Evolutionary conservation across 2,888 invertebrate genomes (phyloP).

Genomic region (Lymantria monacha): DNA sequence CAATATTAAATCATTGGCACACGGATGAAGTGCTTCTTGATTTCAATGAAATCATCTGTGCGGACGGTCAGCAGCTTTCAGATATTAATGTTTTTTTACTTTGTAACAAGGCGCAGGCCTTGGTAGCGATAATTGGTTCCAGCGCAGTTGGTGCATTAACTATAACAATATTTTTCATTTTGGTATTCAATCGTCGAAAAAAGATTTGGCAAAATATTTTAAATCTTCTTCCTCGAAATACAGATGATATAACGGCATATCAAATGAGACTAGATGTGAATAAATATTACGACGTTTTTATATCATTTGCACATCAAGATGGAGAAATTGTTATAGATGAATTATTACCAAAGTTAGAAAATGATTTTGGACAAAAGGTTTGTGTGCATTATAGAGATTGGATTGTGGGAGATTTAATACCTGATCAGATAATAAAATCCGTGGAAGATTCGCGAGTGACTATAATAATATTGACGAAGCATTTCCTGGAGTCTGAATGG

Average conservation of each 20-base stretch:
- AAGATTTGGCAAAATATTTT: background rate
- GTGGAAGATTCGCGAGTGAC: background rate
- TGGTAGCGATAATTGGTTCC: background rate
- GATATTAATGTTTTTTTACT: background rate
- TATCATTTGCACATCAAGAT: background rate
- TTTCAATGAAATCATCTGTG: background rate
- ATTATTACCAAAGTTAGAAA: too few relatives aligned
- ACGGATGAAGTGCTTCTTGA: background rate
- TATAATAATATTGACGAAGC: too few relatives aligned
- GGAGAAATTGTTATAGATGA: background rate
- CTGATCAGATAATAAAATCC: background rate
- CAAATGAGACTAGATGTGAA: background rate
- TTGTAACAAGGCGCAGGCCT: background rate
- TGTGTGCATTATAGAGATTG: background rate
- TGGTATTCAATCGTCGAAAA: background rate
- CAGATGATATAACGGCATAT: too few relatives aligned
- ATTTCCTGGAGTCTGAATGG: too few relatives aligned
- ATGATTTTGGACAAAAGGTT: background rate
- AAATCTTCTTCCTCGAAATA: background rate
- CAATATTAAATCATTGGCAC: background rate
- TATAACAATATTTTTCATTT: background rate
- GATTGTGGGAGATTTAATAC: background rate
- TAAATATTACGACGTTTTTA: background rate
- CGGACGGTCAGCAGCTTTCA: background rate
- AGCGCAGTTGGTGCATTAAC: background rate